Conservation (phyloP, 2,797 vertebrate genomes). For the Dallia pectoralis region DNA sequence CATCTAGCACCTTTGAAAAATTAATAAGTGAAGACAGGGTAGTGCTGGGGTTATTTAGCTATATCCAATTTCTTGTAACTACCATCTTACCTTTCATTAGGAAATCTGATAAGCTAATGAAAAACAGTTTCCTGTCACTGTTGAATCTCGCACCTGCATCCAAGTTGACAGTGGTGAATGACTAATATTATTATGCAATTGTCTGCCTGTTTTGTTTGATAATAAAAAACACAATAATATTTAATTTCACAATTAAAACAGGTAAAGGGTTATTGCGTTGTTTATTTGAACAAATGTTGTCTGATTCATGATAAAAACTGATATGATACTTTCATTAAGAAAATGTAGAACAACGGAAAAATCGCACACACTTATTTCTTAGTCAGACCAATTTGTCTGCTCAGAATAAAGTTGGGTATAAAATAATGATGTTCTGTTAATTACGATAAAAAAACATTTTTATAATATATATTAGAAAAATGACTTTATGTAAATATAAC, state of each 20-base stretch:
- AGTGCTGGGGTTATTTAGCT: not conserved
- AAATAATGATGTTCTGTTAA: not conserved
- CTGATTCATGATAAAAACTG: not conserved
- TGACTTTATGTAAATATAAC: not conserved
- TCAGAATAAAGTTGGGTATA: not conserved
- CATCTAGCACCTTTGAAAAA: not conserved
- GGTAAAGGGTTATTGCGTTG: not conserved
- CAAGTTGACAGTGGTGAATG: not conserved
- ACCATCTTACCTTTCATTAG: not conserved
- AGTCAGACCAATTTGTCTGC: not conserved
- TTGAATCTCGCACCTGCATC: not conserved
- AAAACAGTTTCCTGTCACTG: not conserved
- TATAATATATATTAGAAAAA: too few relatives aligned
- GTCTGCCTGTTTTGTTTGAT: not conserved
- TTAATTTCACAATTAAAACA: not conserved
- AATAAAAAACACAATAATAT: not conserved
- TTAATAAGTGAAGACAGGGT: not conserved
- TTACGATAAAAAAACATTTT: not conserved
- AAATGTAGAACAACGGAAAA: not conserved
- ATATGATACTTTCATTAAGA: too few relatives aligned
- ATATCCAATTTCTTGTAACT: not conserved
- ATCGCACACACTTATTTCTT: not conserved
- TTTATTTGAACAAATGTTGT: not conserved
- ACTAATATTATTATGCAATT: not conserved
- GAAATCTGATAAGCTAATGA: not conserved